Evolutionary conservation across 2,113 vertebrate species (phyloP), one percentile per base, ranked within the genome.

Genomic region (Recurvirostra avosetta): DNA sequence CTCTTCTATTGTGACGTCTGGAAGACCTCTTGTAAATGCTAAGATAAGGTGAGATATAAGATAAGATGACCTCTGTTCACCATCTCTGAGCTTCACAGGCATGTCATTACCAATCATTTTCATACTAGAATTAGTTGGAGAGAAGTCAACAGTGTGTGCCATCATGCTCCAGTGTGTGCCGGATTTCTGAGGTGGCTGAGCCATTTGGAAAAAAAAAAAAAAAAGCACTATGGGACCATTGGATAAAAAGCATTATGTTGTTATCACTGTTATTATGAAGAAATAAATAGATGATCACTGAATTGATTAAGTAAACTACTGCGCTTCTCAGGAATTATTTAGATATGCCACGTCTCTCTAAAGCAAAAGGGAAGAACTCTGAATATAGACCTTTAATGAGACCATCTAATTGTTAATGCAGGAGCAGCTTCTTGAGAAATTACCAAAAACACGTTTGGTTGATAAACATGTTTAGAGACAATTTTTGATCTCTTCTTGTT

Each of bases 241-340:
- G 32, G 66, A 86, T 84, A 83, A 82, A 86, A 68, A 56, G 12
- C 5, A 74, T 49, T 85, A 45, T 32, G 34, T 75, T 90, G 50
- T 74, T 92, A 93, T 77, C 34, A 43, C 65, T 72, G 66, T 59
- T 74, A 75, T 59, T 74, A 75, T 14, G 29, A 94, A 82, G 73
- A 95, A 88, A 90, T 71, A 95, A 87, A 67, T 29, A 94, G 61
- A 55, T 82, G 45, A 95, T 74, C 58, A 65, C 38, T 76, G 77
- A 72, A 86, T n/a, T 84, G 81, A 92, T 85, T 53, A 93, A 95
- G 59, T 67, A 80, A 95, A 80, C 34, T 73, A 29, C 9, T 91
- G 34, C 25, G 20, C 43, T 81, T 73, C 78, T 86, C 20, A 58
- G n/a, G 36, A 92, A 50, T 70, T 63, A 66, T 61, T 83, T 77